Evolutionary conservation across 2,113 vertebrate genomes (phyloP), one percentile per base, ranked within the genome.

Genomic region (Hiodon tergisus): DNA sequence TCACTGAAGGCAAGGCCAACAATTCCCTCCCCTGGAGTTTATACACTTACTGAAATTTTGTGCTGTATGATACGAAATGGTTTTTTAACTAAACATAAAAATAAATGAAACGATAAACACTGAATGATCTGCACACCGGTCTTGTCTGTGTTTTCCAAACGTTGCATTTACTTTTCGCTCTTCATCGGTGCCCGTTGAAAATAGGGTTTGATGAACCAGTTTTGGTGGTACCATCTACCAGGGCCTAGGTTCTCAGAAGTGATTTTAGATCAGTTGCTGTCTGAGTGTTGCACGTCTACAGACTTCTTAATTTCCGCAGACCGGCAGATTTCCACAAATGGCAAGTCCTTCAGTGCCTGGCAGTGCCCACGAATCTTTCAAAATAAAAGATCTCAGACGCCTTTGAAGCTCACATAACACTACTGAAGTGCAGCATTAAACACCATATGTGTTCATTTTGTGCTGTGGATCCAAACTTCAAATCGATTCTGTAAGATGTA

Each of bases 251-350:
- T 55, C 48, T 11, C 53, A 3, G 31, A 46, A 48, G 70, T 7
- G 2, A 47, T 48, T 71, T 47, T 3, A 71, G 55, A 6, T 11
- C 55, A 14, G 48, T 58, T 13, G 70, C 70, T 9, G 55, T 48
- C 54, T 60, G 57, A 48, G 46, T 13, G 13, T 57, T 71, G 31
- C 17, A 13, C n/a, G 17, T 71, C 70, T 58, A 59, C 58, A 71
- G 57, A 55, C 10, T 17, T 11, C 13, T 70, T 31, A 4, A 9
- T 13, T n/a, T 8, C 17, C 16, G 17, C 46, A 46, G 47, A 14
- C 70, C 70, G 48, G 50, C 57, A 48, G 55, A 71, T 71, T 71
- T 71, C 57, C 70, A 60, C 46, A 46, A 71, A 71, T 48, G 2
- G 31, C 31, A 0, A 71, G 31, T 48, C 47, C 55, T 48, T 6